These are phyloP conservation scores for Sminthurinus aureus DNA, from an alignment of 2,888 invertebrate species.

Conservation along the genomic window DNA sequence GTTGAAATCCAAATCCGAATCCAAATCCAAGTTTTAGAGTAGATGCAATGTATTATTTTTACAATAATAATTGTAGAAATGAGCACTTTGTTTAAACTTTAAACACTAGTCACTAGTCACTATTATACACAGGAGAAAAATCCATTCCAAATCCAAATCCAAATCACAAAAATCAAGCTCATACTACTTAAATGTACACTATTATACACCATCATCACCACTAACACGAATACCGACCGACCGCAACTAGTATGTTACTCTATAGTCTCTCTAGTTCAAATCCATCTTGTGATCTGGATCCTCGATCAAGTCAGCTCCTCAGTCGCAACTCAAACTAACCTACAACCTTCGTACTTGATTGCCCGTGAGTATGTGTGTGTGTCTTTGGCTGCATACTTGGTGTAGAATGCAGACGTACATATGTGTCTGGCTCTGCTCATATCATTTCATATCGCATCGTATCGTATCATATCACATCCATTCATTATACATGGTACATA, in stretches of 20 bases:
- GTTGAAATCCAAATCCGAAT: too few species aligned
- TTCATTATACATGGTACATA: background rate
- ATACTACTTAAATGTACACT: too few species aligned
- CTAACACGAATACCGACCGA: background rate
- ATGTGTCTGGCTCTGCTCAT: background rate
- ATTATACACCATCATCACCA: background rate
- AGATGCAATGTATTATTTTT: too few species aligned
- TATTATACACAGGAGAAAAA: too few species aligned
- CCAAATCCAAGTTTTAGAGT: too few species aligned
- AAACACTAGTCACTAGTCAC: too few species aligned
- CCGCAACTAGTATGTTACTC: too few species aligned
- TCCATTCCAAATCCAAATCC: too few species aligned
- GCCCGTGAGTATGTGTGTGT: background rate
- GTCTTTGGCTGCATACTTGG: too few species aligned
- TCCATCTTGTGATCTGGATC: background rate
- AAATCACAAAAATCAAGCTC: too few species aligned
- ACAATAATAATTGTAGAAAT: too few species aligned
- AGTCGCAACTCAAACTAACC: background rate
- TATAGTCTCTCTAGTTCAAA: background rate
- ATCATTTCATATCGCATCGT: background rate
- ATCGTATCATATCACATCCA: background rate
- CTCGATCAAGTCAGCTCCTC: background rate
- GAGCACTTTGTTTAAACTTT: too few species aligned
- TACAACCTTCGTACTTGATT: conserved; percentile 1
- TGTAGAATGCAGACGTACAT: background rate